Base-by-base conservation (phyloP, 2,797 vertebrate species). In the Pangasius djambal region DNA sequence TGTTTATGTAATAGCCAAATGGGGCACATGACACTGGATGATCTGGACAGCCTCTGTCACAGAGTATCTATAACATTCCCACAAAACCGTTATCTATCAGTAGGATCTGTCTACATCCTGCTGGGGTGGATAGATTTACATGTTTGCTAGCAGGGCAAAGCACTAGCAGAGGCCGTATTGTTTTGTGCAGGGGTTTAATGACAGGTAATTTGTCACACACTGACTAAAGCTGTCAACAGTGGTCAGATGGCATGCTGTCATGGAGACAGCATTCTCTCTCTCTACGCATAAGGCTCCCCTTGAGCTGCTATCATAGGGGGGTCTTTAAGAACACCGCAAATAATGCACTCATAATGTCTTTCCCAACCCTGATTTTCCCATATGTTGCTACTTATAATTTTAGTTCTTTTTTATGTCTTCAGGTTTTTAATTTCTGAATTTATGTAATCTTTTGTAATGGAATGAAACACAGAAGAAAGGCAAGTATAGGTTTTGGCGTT, bases 151-250 rank as follows among this genome's bases (percentile, higher is more conserved):
- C 84, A 67, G 89, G 82, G 86, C 83, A 55, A 88, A 77, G 91
- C 87, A 52, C 50, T 61, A 75, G 69, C 22, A 79, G 87, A 89
- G 87, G 83, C 75, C 59, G 75, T 89, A 92, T 88, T 92, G 89
- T 90, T 90, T 87, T 87, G 75, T 90, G 75, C 81, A 88, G 87
- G 67, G 87, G 87, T 89, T 85, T 92, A 92, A 92, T 90, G 89
- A 89, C 88, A 90, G 88, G 91, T 90, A 88, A 92, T 92, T 92
- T 92, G 91, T 92, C 87, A 89, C 89, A 92, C 82, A 48, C 85
- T 90, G 91, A 92, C 91, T 92, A 90, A 92, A 89, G 89, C 87
- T 77, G 88, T 92, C 89, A 90, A 87, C 88, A 31, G 74, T 70
- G 87, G 88, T 89, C 89, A 88, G 89, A 88, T 90, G 88, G 84